phyloP scores from a whole-genome alignment of 1,140 invertebrate species.

The Calliopsis andreniformis region DNA sequence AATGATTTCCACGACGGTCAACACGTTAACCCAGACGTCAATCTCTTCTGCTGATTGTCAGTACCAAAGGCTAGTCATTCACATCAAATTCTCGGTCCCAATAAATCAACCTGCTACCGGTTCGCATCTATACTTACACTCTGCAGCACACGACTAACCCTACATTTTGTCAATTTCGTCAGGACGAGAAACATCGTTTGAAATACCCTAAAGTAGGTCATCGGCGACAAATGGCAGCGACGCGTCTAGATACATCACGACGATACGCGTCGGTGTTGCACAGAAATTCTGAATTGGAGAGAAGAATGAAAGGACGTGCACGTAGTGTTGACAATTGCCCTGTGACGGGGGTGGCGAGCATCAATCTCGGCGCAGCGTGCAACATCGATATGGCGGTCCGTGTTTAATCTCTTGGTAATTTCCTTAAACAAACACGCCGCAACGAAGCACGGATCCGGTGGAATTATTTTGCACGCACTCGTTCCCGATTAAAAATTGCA shows the following conservation, averaged over 20 bases:
- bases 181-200: too few relatives aligned
- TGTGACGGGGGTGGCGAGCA: slow-evolving; percentile 12
- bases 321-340: slow-evolving; percentile 14
- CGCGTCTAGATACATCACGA: background rate
- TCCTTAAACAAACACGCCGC: slow-evolving; percentile 61
- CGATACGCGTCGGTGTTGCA: slow-evolving; percentile 36
- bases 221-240: background rate
- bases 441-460: slow-evolving; percentile 32
- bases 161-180: too few relatives aligned
- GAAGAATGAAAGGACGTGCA: slow-evolving; percentile 7
- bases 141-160: too few relatives aligned
- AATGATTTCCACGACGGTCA: too few relatives aligned
- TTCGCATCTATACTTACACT: too few relatives aligned
- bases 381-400: slow-evolving; percentile 46
- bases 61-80: too few relatives aligned
- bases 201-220: too few relatives aligned
- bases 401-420: slow-evolving; percentile 62
- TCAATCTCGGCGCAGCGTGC: slow-evolving; percentile 39
- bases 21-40: too few relatives aligned
- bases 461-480: slow-evolving; percentile 59
- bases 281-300: slow-evolving; percentile 40
- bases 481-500: slow-evolving; percentile 62
- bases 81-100: too few relatives aligned
- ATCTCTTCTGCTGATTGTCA: too few relatives aligned
- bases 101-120: too few relatives aligned